Percentiles rank a stretch among this genome's conserved stretches.
Evolutionary conservation across 2,113 vertebrate species (phyloP).

Genomic region (Stictonetta naevosa): DNA sequence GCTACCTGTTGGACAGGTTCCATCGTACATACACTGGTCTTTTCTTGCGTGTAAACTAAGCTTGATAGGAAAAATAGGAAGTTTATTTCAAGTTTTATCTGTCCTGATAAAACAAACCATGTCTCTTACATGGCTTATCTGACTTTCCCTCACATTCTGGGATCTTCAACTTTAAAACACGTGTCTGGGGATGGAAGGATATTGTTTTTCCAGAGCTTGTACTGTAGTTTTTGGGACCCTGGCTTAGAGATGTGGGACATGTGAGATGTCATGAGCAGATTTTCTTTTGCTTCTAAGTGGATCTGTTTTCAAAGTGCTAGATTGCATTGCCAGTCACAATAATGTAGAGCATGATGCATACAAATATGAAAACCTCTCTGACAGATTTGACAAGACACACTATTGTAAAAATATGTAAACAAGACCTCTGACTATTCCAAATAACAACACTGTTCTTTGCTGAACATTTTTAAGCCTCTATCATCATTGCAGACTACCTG

Average conservation of each 20-base stretch:
- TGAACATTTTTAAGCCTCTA: background rate
- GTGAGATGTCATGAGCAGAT: background rate
- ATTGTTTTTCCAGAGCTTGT: background rate
- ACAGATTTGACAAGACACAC: background rate
- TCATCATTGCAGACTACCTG: background rate
- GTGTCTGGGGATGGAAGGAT: background rate
- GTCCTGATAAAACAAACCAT: background rate
- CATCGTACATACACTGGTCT: fast-evolving
- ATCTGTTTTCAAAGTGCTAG: background rate
- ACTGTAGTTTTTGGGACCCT: background rate
- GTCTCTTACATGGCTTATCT: background rate
- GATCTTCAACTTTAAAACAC: background rate
- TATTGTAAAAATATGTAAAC: background rate
- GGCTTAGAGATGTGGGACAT: background rate
- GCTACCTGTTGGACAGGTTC: too few species aligned
- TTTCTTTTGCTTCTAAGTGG: background rate
- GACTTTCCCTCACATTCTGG: background rate
- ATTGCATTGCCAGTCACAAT: background rate
- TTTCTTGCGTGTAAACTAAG: background rate
- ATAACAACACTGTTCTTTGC: background rate
- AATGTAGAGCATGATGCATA: fast-evolving
- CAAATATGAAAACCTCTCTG: background rate
- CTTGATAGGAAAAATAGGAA: background rate
- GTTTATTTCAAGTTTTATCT: background rate
- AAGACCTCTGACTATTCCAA: background rate